phyloP scores from a whole-genome alignment of 2,888 invertebrate genomes.

The Pyrochroa serraticornis region DNA sequence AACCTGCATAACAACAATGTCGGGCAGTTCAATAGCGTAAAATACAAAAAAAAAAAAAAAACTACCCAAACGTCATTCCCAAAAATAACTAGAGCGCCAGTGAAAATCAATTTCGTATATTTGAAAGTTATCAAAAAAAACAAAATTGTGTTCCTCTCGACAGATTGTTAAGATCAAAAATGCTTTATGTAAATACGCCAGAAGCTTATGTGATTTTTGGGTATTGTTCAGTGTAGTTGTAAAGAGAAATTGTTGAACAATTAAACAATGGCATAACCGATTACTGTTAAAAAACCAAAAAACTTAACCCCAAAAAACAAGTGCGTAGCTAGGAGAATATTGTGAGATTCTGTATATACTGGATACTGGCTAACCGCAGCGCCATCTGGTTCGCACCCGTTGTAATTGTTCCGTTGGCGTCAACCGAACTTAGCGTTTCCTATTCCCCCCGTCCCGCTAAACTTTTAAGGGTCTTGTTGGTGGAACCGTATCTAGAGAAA shows the following conservation, averaged over 20 bases:
- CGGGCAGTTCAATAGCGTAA: conserved; percentile 65
- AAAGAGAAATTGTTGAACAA: conserved; percentile 30
- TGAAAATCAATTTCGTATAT: no score
- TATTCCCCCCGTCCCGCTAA: conserved; percentile 1
- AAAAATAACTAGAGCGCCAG: not conserved
- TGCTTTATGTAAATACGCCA: conserved; percentile 43
- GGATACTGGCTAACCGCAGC: not conserved
- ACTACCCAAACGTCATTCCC: not conserved
- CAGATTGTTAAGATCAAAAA: conserved; percentile 20
- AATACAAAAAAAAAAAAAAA: conserved; percentile 37
- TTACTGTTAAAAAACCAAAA: conserved; percentile 19
- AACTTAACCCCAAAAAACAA: conserved; percentile 19
- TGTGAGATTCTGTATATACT: conserved; percentile 22
- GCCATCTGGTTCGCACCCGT: not conserved
- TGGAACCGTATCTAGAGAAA: conserved; percentile 29
- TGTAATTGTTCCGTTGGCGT: not conserved
- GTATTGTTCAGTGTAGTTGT: conserved; percentile 43
- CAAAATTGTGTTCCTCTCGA: conserved; percentile 29
- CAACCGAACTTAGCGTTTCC: no score
- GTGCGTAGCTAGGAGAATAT: conserved; percentile 16
- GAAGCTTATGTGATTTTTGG: conserved; percentile 48
- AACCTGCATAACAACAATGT: conserved; percentile 64
- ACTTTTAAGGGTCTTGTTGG: conserved; percentile 7
- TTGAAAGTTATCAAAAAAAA: not conserved
- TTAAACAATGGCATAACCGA: conserved; percentile 15